These are phyloP conservation scores for Drosophila cyrtoloma DNA, from an alignment of 2,888 invertebrate genomes.

Conservation along the genomic window DNA sequence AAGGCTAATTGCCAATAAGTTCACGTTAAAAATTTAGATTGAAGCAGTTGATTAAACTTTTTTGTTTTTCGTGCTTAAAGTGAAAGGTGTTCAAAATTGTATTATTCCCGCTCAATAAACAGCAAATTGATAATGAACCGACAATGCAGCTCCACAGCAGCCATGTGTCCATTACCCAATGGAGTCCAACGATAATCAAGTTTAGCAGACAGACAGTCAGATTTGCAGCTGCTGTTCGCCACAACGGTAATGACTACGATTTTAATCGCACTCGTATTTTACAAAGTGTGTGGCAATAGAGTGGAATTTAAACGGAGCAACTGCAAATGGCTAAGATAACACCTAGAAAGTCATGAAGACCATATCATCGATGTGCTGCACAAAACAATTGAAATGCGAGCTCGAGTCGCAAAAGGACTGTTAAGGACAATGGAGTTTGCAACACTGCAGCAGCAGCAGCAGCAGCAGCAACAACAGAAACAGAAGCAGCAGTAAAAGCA, in stretches of 20 bases:
- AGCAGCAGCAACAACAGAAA: constrained; percentile 3
- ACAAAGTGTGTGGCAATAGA: constrained; percentile 35
- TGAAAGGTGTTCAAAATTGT: constrained; percentile 15
- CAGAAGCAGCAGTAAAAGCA: constrained; percentile 7
- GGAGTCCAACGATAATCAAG: constrained; percentile 37
- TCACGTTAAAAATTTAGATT: neutral
- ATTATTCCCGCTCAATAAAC: constrained; percentile 37
- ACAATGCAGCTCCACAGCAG: constrained; percentile 7
- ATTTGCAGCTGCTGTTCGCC: neutral
- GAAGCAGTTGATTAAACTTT: neutral
- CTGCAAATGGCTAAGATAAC: constrained; percentile 58
- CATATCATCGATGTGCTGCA: constrained; percentile 64
- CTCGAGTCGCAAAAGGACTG: constrained; percentile 33
- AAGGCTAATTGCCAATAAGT: constrained; percentile 3
- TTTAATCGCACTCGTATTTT: constrained; percentile 66
- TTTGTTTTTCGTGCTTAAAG: too few species aligned
- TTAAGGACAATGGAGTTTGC: constrained; percentile 20
- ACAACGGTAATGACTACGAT: constrained; percentile 32
- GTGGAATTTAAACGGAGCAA: constrained; percentile 59
- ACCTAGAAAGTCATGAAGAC: constrained; percentile 63
- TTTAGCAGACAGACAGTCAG: constrained; percentile 12
- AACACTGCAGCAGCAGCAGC: neutral
- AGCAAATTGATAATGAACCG: constrained; percentile 46
- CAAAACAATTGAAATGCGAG: constrained; percentile 68
- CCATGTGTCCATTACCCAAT: neutral